phyloP scores from a whole-genome alignment of 1,140 invertebrate genomes.

The Eriocheir sinensis region DNA sequence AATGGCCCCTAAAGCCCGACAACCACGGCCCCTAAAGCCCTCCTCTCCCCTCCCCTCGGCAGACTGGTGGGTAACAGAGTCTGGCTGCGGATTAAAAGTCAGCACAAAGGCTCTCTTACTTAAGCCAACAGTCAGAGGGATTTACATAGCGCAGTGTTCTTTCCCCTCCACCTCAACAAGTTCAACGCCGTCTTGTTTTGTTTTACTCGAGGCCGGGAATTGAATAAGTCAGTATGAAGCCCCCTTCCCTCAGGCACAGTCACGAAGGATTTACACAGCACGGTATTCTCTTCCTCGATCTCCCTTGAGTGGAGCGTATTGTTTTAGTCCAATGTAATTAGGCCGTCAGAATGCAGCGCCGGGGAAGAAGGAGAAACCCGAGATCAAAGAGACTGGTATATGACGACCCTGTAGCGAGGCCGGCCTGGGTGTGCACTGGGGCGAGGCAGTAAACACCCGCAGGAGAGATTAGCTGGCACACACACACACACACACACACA shows the following conservation, averaged over 20 bases:
- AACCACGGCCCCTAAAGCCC: neutral
- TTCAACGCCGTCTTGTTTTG: too few relatives aligned
- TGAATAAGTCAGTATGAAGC: too few relatives aligned
- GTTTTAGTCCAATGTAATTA: neutral
- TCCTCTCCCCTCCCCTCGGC: neutral
- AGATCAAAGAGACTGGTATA: neutral
- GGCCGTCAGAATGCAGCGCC: neutral
- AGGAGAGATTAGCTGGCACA: constrained; percentile 59
- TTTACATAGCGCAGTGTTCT: neutral
- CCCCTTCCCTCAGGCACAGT: too few relatives aligned
- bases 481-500: neutral
- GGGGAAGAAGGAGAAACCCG: neutral
- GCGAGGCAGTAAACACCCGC: constrained; percentile 50
- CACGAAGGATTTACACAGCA: too few relatives aligned
- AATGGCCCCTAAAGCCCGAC: neutral
- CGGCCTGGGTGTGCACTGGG: constrained; percentile 42
- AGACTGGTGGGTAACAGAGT: neutral
- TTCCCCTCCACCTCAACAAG: neutral
- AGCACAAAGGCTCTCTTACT: neutral
- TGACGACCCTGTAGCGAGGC: neutral
- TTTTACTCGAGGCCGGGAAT: too few relatives aligned
- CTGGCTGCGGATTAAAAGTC: constrained; percentile 26
- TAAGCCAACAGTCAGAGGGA: too few relatives aligned
- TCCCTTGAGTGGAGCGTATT: neutral
- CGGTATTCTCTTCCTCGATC: too few relatives aligned